Evolutionary conservation across 2,797 vertebrate species (phyloP), one percentile per base, ranked within the genome.

Genomic region (Anabacerthia variegaticeps): DNA sequence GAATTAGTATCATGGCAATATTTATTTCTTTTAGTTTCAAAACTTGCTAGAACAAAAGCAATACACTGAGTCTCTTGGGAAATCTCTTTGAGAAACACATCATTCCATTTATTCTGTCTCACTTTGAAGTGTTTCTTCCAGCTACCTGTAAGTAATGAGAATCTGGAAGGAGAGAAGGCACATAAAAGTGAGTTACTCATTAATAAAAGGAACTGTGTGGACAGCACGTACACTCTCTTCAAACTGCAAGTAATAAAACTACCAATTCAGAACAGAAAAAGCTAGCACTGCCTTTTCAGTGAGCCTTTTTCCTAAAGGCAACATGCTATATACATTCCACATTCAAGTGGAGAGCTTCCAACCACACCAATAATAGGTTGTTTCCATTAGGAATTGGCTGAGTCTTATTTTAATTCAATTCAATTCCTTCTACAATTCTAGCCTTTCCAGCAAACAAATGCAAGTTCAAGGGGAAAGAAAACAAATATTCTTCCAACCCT

Each of bases 401-500:
- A 71, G 39, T 65, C 78, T 78, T 74, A 36, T 65, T 92, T 93
- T 92, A 88, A 61, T 88, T 83, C 92, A 41, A 41, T 69, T 87
- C 37, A 71, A 74, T 72, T 91, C 72, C 46, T 91, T 95, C 74
- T 39, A 74, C 44, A 88, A 41, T 77, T 88, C 49, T 56, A 80
- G 56, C 46, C 94, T 78, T 74, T 72, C 65, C 78, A 93, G 62
- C 39, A 96, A 92, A 89, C 41, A 92, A 93, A 83, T 55, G 8
- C 9, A 76, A 83, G 65, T 68, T 89, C 61, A 75, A 77, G 19
- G 10, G 19, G 34, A 88, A 94, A 63, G 36, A 92, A 89, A 94
- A 76, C 84, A 95, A 90, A 83, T 71, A 85, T 71, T 89, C 46
- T 32, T 92, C 63, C 63, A 95, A 48, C 17, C 7, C n/a, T 46